Evolutionary conservation across 2,888 invertebrate genomes (phyloP).

Genomic region (Pristionchus arcanus): DNA sequence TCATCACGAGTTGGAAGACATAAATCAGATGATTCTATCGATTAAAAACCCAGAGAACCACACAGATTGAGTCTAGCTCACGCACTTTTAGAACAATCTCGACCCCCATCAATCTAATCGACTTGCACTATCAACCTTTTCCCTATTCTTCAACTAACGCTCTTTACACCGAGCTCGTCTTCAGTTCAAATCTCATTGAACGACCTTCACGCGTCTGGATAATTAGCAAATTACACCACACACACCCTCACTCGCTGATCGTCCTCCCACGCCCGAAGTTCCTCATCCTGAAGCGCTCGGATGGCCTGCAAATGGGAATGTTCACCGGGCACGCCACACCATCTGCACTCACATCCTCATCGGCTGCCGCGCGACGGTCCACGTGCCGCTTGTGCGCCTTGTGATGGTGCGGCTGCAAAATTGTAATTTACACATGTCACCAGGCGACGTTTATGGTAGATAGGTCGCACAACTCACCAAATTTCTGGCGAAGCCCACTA

Average conservation of each 20-base stretch:
- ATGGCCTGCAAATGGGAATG: conserved; percentile 38
- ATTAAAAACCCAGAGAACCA: too few relatives aligned
- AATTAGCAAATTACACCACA: conserved; percentile 34
- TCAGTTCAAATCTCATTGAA: not conserved
- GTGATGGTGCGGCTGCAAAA: conserved; percentile 38
- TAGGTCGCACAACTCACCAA: not conserved
- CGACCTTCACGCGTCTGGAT: not conserved
- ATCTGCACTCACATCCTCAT: not conserved
- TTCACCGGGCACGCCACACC: conserved; percentile 10
- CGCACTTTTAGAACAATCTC: not conserved
- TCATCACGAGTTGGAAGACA: too few relatives aligned
- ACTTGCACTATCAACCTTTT: conserved; percentile 14
- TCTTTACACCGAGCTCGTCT: not conserved
- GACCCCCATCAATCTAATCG: conserved; percentile 13
- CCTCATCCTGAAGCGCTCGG: conserved; percentile 23
- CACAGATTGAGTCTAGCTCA: not conserved
- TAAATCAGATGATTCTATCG: too few relatives aligned
- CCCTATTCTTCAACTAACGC: not conserved
- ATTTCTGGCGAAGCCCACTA: conserved; percentile 13
- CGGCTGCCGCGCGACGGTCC: not conserved
- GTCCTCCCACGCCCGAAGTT: conserved; percentile 43
- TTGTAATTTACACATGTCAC: not conserved
- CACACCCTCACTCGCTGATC: conserved; percentile 49
- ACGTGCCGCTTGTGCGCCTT: conserved; percentile 49
- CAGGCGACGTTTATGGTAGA: not conserved